These are phyloP conservation scores for Elephantulus edwardii DNA, from an alignment of 2,113 vertebrate genomes.

Conservation along the genomic window DNA sequence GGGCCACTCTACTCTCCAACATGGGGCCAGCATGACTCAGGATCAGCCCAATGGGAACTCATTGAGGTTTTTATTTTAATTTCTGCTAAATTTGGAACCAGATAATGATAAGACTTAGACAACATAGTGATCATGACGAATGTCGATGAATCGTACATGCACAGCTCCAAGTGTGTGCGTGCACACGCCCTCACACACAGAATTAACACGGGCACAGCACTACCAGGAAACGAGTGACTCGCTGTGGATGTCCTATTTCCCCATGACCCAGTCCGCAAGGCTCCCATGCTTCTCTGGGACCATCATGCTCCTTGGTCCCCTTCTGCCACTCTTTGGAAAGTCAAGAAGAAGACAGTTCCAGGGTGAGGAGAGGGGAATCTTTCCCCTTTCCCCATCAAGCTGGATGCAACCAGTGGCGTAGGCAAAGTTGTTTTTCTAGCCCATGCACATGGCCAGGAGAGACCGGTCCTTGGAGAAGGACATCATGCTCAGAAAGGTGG, in stretches of 20 bases:
- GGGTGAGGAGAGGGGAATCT: neutral
- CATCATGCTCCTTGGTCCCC: neutral
- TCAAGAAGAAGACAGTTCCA: neutral
- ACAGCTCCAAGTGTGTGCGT: neutral
- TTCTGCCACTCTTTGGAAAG: neutral
- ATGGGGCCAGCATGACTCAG: neutral
- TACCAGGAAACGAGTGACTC: neutral
- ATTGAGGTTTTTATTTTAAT: neutral
- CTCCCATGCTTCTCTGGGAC: neutral
- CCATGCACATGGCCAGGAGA: no score
- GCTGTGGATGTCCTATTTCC: neutral
- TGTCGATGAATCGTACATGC: neutral
- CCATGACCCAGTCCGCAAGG: neutral
- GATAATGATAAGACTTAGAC: neutral
- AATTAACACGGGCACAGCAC: no score
- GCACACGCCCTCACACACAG: no score
- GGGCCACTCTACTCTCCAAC: neutral
- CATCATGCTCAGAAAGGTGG: no score
- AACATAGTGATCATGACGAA: neutral
- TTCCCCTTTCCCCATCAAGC: neutral
- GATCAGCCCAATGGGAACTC: neutral
- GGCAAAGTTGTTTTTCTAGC: no score
- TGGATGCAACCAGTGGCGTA: neutral
- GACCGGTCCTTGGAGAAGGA: no score
- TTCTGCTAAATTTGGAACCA: neutral